Evolutionary conservation across 2,888 invertebrate genomes (phyloP).

Genomic region (Meteorus colon): DNA sequence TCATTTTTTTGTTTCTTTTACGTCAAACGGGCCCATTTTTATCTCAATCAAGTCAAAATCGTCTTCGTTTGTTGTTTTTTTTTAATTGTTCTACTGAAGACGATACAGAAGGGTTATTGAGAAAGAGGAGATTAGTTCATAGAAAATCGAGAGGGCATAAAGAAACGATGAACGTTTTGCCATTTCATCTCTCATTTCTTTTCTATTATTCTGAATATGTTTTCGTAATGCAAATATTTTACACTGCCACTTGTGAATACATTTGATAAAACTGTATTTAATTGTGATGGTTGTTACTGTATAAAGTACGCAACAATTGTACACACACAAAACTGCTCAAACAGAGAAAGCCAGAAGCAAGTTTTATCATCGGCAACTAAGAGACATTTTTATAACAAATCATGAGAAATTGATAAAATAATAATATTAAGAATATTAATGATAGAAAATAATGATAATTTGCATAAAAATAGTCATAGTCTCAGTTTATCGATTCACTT

Average conservation of each 20-base stretch:
- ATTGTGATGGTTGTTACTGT: slow-evolving; percentile 31
- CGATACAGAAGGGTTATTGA: neutral
- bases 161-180: slow-evolving; percentile 36
- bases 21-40: neutral
- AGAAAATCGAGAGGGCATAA: slow-evolving; percentile 19
- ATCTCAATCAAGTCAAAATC: neutral
- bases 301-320: slow-evolving; percentile 26
- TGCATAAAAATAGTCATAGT: neutral
- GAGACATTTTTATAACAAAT: slow-evolving; percentile 12
- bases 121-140: neutral
- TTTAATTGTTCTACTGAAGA: neutral
- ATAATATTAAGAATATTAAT: slow-evolving; percentile 1
- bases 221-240: slow-evolving; percentile 38
- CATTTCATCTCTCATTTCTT: slow-evolving; percentile 37
- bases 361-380: slow-evolving; percentile 13
- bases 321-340: slow-evolving; percentile 49
- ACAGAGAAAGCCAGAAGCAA: slow-evolving; percentile 26
- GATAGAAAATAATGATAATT: neutral
- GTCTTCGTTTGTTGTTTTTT: neutral
- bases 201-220: slow-evolving; percentile 17
- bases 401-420: neutral
- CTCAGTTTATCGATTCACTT: neutral
- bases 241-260: slow-evolving; percentile 50
- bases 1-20: neutral
- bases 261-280: slow-evolving; percentile 36